phyloP scores from a whole-genome alignment of 2,888 invertebrate species.

The Calliphora vomitoria region DNA sequence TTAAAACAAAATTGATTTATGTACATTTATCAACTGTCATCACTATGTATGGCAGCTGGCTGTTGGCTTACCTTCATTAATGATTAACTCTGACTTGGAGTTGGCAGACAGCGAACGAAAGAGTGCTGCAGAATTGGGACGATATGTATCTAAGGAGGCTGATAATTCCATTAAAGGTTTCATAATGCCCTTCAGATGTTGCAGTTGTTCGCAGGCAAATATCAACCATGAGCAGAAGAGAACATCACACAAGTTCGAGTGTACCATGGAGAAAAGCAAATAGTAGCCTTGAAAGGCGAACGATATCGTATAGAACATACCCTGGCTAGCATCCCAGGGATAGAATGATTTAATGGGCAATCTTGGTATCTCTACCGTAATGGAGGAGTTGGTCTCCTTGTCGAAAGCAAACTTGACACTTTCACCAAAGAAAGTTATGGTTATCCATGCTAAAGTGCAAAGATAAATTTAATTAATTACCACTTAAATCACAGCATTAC shows the following conservation, averaged over 20 bases:
- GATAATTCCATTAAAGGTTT: constrained; percentile 94
- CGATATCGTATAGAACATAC: constrained; percentile 88
- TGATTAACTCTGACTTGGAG: constrained; percentile 84
- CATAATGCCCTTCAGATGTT: constrained; percentile 94
- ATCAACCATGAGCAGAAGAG: constrained; percentile 94
- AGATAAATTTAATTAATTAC: constrained; percentile 45
- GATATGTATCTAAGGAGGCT: constrained; percentile 91
- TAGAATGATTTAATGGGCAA: constrained; percentile 91
- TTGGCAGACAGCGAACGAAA: constrained; percentile 87
- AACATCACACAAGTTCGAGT: constrained; percentile 88
- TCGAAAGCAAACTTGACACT: constrained; percentile 89
- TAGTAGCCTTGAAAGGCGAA: constrained; percentile 90
- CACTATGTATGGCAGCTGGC: background rate
- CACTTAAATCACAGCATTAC: background rate
- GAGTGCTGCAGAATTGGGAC: constrained; percentile 89
- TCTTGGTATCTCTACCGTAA: constrained; percentile 89
- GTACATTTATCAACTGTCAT: background rate
- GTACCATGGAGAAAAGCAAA: constrained; percentile 87
- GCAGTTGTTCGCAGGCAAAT: constrained; percentile 93
- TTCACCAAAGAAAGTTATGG: constrained; percentile 92
- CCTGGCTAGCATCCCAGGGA: constrained; percentile 90
- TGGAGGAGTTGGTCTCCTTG: constrained; percentile 90
- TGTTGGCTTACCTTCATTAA: constrained; percentile 81
- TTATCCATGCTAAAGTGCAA: constrained; percentile 88
- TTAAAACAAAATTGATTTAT: constrained; percentile 43